These are phyloP conservation scores for Murina feae DNA, from an alignment of 2,113 vertebrate genomes.

Conservation along the genomic window DNA sequence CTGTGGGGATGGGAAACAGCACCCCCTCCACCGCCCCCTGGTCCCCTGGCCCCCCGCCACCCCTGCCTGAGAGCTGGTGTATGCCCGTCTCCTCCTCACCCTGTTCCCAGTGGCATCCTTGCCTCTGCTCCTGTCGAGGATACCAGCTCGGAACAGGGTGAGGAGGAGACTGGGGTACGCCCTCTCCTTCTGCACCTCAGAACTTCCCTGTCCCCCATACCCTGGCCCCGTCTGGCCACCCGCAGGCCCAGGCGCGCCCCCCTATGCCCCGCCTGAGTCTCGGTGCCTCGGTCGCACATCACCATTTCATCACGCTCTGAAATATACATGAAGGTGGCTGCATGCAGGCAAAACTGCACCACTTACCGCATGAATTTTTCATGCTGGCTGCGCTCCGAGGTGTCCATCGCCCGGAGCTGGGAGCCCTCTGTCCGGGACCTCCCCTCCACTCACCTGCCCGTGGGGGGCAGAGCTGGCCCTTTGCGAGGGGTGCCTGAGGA, in stretches of 20 bases:
- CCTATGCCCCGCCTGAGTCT: not conserved
- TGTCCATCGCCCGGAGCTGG: constrained; percentile 76
- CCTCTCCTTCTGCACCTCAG: not conserved
- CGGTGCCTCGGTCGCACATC: constrained; percentile 74
- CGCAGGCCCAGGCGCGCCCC: not conserved
- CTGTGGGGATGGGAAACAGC: too few species aligned
- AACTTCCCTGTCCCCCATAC: not conserved
- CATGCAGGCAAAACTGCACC: constrained; percentile 87
- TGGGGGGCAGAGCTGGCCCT: not conserved
- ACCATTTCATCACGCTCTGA: constrained; percentile 84
- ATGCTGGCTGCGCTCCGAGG: constrained; percentile 79
- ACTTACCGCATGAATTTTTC: constrained; percentile 88
- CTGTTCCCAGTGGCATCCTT: not conserved
- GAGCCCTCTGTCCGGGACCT: constrained; percentile 56
- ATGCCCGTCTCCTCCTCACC: too few species aligned
- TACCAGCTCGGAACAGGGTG: too few species aligned
- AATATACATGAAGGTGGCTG: constrained; percentile 87
- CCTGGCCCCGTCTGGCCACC: not conserved
- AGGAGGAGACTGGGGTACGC: too few species aligned
- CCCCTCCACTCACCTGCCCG: constrained; percentile 2
- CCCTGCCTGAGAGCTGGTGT: not conserved
- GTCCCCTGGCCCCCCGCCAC: accelerated
- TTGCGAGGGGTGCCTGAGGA: not conserved
- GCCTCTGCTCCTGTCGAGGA: not conserved
- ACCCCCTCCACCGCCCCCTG: not conserved